Conservation (phyloP, 2,888 invertebrate genomes). For the Aricia artaxerxes region DNA sequence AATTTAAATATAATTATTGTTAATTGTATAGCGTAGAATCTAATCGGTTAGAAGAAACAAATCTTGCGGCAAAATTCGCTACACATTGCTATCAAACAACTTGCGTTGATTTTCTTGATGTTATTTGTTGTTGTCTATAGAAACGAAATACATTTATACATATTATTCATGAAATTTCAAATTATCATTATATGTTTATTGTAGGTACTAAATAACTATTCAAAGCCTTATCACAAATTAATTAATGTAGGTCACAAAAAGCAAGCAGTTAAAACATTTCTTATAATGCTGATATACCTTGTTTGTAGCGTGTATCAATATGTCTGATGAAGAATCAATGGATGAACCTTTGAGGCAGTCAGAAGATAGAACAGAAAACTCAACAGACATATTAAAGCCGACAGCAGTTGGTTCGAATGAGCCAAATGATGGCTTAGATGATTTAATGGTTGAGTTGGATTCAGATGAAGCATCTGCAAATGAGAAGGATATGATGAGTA, state of each 20-base stretch:
- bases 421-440: neutral
- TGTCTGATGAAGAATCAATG: conserved; percentile 31
- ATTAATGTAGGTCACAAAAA: conserved; percentile 10
- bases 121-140: neutral
- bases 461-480: conserved; percentile 36
- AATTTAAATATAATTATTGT: neutral
- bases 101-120: neutral
- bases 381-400: neutral
- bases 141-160: neutral
- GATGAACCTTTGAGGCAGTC: neutral
- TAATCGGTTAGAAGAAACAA: neutral
- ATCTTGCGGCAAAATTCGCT: conserved; percentile 1
- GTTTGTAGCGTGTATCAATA: conserved; percentile 20
- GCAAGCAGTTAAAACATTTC: neutral
- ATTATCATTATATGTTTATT: neutral
- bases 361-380: neutral
- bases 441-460: conserved; percentile 26
- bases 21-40: neutral
- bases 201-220: neutral
- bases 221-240: neutral
- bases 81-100: neutral
- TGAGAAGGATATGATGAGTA: conserved; percentile 48
- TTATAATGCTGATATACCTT: neutral
- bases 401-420: neutral
- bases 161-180: neutral